These are phyloP conservation scores for Galerucella pusilla DNA, from an alignment of 2,888 invertebrate species.

Conservation along the genomic window DNA sequence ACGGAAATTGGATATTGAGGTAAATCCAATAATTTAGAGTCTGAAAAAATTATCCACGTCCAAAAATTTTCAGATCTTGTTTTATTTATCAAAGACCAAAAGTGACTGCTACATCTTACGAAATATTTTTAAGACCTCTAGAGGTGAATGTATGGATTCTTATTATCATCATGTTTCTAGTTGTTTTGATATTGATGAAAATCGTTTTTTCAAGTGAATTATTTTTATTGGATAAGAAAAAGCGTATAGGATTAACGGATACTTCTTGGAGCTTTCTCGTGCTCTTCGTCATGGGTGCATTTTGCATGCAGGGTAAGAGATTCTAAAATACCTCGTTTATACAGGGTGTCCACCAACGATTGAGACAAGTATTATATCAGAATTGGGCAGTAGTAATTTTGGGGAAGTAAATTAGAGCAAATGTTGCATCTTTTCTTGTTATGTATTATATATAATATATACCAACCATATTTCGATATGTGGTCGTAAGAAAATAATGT, in stretches of 20 bases:
- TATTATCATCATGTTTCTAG: constrained; percentile 49
- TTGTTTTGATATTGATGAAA: constrained; percentile 54
- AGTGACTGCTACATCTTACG: constrained; percentile 69
- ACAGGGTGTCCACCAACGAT: too few relatives aligned
- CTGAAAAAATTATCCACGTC: background rate
- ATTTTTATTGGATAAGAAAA: constrained; percentile 29
- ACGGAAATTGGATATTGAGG: constrained; percentile 73
- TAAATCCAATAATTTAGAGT: constrained; percentile 51
- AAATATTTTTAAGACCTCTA: constrained; percentile 75
- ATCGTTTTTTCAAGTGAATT: constrained; percentile 51
- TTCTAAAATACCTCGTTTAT: too few relatives aligned
- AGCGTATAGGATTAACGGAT: constrained; percentile 54
- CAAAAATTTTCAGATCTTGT: constrained; percentile 66
- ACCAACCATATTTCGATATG: too few relatives aligned
- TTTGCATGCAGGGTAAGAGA: constrained; percentile 60
- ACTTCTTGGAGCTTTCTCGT: constrained; percentile 65
- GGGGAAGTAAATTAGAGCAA: too few relatives aligned
- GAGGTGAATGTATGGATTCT: constrained; percentile 70
- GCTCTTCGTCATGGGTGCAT: constrained; percentile 61
- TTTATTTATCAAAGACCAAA: constrained; percentile 79
- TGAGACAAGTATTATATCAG: too few relatives aligned
- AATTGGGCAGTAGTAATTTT: too few relatives aligned
- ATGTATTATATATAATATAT: too few relatives aligned
- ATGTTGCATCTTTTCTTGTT: too few relatives aligned
- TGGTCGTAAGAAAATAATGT: too few relatives aligned